phyloP scores from a whole-genome alignment of 2,113 vertebrate genomes.

The Carassius gibelio region DNA sequence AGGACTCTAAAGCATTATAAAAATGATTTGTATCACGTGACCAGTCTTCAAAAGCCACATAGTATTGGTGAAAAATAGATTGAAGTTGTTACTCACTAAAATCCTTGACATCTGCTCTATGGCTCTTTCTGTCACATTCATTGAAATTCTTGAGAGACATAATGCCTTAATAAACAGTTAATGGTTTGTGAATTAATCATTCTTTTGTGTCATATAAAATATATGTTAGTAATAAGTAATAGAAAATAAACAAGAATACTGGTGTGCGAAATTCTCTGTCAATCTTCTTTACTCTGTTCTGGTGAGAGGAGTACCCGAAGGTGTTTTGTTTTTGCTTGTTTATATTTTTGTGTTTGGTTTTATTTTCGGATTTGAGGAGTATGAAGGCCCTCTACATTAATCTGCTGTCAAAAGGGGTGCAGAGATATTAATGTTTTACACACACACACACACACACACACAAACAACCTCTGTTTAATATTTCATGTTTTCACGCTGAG shows the following conservation, averaged over 20 bases:
- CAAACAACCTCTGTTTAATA: conserved; percentile 28
- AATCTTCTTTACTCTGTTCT: background rate
- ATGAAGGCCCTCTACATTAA: conserved; percentile 34
- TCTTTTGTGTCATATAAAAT: background rate
- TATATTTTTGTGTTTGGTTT: conserved; percentile 18
- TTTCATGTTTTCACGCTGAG: conserved; percentile 25
- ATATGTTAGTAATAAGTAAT: too few species aligned
- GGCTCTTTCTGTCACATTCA: too few species aligned
- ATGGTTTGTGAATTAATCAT: background rate
- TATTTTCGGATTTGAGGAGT: conserved; percentile 36
- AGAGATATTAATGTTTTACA: conserved; percentile 10
- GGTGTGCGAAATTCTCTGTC: too few species aligned
- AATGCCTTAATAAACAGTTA: background rate
- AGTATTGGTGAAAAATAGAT: background rate
- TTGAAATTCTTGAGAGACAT: background rate
- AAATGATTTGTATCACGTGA: background rate
- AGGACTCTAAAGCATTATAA: background rate
- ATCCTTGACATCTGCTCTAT: background rate
- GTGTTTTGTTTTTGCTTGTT: conserved; percentile 30
- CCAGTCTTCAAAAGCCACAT: background rate
- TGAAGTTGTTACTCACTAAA: background rate
- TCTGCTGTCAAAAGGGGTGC: conserved; percentile 23
- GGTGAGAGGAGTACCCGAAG: background rate
- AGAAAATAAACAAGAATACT: background rate
- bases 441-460: background rate